Evolutionary conservation across 2,797 vertebrate species (phyloP).

Genomic region (Pelochelys cantorii): DNA sequence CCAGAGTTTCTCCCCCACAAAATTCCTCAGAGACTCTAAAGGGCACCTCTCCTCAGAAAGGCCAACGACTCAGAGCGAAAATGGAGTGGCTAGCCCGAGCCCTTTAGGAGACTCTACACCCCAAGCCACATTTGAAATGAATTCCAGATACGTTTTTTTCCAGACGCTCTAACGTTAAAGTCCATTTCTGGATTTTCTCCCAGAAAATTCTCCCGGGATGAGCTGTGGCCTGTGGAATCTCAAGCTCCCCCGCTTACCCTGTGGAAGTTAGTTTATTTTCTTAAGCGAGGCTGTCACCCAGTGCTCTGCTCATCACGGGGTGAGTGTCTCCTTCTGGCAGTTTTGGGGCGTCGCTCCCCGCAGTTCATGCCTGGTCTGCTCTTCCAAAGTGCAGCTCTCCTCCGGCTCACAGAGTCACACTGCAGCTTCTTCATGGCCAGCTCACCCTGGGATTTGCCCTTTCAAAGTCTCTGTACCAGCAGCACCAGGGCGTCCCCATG

Average conservation of each 20-base stretch:
- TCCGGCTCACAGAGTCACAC: background rate
- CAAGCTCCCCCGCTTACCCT: no score
- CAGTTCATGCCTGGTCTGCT: background rate
- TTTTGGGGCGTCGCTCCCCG: background rate
- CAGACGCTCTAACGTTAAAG: background rate
- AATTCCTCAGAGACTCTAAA: rapidly evolving
- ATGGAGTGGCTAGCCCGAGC: background rate
- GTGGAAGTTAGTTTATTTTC: background rate
- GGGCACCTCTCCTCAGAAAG: background rate
- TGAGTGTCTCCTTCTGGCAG: background rate
- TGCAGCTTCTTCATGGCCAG: background rate
- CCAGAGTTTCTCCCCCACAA: background rate
- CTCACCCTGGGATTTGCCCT: background rate
- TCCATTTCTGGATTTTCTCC: background rate
- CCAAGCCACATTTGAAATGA: background rate
- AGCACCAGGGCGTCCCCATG: no score
- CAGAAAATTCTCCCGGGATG: background rate
- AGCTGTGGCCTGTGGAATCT: no score
- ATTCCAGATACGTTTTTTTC: background rate
- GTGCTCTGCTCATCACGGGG: background rate
- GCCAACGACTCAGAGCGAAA: background rate
- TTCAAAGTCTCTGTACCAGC: background rate
- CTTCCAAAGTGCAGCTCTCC: background rate
- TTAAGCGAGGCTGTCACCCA: background rate
- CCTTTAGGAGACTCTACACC: background rate